Percentiles rank a stretch among this genome's conserved stretches.
phyloP scores from a whole-genome alignment of 2,113 vertebrate genomes.

The Octodon degus region DNA sequence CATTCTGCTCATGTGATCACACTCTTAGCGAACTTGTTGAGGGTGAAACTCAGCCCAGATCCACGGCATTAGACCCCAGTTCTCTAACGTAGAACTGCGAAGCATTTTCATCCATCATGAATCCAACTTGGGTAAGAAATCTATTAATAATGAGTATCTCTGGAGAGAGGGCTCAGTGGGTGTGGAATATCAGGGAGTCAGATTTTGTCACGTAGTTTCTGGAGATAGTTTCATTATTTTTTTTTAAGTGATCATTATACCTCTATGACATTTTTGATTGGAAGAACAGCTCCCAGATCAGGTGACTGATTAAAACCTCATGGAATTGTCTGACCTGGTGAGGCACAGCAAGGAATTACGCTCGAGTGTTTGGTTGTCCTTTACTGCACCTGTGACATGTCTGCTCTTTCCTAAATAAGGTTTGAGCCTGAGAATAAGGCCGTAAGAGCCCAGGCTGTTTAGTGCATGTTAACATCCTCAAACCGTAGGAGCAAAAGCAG shows the following conservation, averaged over 20 bases:
- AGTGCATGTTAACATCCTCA: conserved; percentile 41
- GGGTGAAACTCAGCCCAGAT: neutral
- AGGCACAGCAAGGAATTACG: neutral
- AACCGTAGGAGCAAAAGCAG: neutral
- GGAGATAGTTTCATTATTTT: neutral
- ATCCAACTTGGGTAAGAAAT: neutral
- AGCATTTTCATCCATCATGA: neutral
- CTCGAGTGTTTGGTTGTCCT: neutral
- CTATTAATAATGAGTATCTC: neutral
- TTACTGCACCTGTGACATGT: neutral
- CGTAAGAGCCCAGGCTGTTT: neutral
- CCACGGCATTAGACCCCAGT: neutral
- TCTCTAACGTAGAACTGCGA: neutral
- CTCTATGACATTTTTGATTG: conserved; percentile 18
- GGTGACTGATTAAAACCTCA: neutral
- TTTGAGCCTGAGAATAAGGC: neutral
- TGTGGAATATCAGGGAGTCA: neutral
- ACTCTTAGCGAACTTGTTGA: neutral
- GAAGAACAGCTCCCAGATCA: neutral
- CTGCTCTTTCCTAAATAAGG: neutral
- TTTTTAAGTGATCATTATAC: neutral
- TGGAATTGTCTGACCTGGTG: neutral
- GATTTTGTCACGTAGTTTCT: conserved; percentile 5
- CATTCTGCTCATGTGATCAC: neutral
- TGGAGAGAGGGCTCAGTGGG: neutral